Percentiles rank a stretch among this genome's conserved stretches.
These are phyloP conservation scores for Burhinus bistriatus DNA, from an alignment of 2,113 vertebrate species.

Conservation along the genomic window DNA sequence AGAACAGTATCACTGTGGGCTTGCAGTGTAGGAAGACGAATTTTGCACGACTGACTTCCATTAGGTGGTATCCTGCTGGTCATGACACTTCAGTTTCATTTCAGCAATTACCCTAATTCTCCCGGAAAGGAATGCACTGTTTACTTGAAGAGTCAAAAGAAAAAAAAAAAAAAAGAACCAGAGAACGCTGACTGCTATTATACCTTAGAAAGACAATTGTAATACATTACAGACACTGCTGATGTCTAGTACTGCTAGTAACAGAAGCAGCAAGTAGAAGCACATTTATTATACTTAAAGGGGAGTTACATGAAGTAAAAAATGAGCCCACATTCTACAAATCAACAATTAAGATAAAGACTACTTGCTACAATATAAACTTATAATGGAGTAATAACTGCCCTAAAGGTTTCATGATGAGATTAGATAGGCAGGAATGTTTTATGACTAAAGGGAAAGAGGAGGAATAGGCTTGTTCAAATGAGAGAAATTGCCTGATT, in stretches of 20 bases:
- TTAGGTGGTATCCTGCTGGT: neutral
- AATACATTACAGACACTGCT: neutral
- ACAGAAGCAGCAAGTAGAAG: neutral
- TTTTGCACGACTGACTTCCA: neutral
- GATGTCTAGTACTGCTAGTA: neutral
- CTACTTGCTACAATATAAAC: neutral
- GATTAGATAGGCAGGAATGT: constrained; percentile 13
- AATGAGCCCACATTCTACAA: neutral
- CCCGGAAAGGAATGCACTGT: neutral
- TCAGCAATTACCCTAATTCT: neutral
- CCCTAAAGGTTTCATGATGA: neutral
- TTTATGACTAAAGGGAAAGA: constrained; percentile 8
- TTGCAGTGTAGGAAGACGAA: neutral
- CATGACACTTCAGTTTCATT: neutral
- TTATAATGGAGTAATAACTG: constrained; percentile 26
- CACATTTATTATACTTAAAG: neutral
- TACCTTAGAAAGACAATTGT: neutral
- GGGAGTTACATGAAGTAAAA: neutral
- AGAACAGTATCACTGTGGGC: neutral
- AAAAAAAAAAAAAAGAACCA: neutral
- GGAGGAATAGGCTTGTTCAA: neutral
- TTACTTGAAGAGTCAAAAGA: neutral
- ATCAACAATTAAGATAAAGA: neutral
- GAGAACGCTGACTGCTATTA: neutral
- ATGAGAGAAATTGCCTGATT: neutral